Percentiles rank a stretch among this genome's conserved stretches.
Conservation (phyloP, 2,888 invertebrate species). For the Drosophila neonasuta region DNA sequence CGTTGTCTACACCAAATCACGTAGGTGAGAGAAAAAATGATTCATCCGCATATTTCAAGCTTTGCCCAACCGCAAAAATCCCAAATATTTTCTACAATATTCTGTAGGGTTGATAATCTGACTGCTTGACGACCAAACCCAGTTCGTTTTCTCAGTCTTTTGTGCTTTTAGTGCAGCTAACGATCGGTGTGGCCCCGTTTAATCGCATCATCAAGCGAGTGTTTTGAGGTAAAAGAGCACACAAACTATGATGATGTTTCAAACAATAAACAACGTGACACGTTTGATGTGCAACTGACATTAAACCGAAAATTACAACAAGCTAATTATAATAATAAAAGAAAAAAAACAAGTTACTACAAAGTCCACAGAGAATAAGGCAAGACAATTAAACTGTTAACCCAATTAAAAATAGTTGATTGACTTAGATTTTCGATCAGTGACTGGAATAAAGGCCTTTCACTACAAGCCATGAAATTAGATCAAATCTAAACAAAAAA, state of each 20-base stretch:
- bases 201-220: constrained; percentile 51
- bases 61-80: background rate
- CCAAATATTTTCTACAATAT: background rate
- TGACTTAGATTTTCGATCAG: constrained; percentile 22
- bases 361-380: constrained; percentile 25
- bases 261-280: constrained; percentile 45
- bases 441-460: constrained; percentile 44
- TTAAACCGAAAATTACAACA: constrained; percentile 53
- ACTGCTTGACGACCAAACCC: constrained; percentile 1
- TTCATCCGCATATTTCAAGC: constrained; percentile 25
- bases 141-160: constrained; percentile 47
- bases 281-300: constrained; percentile 62
- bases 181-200: constrained; percentile 44
- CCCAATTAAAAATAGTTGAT: constrained; percentile 52
- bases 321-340: constrained; percentile 43
- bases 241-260: constrained; percentile 30
- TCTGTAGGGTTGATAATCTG: background rate
- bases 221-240: constrained; percentile 27
- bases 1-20: constrained; percentile 31
- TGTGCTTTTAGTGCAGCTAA: constrained; percentile 17
- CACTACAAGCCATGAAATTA: constrained; percentile 42
- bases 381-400: constrained; percentile 48
- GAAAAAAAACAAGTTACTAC: constrained; percentile 21
- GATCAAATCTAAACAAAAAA: background rate
- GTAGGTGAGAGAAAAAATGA: constrained; percentile 59